These are phyloP conservation scores for Cepaea hortensis DNA, from an alignment of 2,888 invertebrate species.

Conservation along the genomic window DNA sequence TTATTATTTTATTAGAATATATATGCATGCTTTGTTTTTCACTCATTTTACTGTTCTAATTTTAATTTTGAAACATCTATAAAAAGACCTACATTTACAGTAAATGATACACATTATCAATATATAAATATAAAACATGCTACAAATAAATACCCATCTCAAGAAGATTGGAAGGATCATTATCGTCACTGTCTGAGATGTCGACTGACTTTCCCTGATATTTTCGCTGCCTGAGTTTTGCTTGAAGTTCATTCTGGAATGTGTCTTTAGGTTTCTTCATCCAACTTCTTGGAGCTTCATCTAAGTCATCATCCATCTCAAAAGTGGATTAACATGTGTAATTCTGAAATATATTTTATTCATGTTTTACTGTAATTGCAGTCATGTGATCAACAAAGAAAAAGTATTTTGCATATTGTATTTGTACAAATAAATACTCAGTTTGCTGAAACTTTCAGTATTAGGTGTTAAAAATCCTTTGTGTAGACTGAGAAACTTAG, in stretches of 20 bases:
- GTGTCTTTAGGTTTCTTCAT: constrained; percentile 53
- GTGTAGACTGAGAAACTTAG: too few species aligned
- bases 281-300: constrained; percentile 41
- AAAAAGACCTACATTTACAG: too few species aligned
- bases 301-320: constrained; percentile 54
- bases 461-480: too few species aligned
- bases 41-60: too few species aligned
- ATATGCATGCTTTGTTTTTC: too few species aligned
- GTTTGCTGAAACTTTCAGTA: too few species aligned
- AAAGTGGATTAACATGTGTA: background rate
- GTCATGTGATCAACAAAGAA: too few species aligned
- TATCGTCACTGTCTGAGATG: constrained; percentile 62
- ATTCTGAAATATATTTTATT: background rate
- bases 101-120: background rate
- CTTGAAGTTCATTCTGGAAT: constrained; percentile 64
- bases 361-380: background rate
- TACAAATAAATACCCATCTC: constrained; percentile 39
- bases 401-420: too few species aligned
- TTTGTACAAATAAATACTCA: background rate
- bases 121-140: background rate
- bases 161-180: constrained; percentile 55
- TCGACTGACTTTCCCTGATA: constrained; percentile 61
- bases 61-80: too few species aligned
- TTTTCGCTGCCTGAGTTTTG: constrained; percentile 62
- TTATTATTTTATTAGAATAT: too few species aligned